phyloP scores from a whole-genome alignment of 2,797 vertebrate genomes.

The Todus mexicanus region DNA sequence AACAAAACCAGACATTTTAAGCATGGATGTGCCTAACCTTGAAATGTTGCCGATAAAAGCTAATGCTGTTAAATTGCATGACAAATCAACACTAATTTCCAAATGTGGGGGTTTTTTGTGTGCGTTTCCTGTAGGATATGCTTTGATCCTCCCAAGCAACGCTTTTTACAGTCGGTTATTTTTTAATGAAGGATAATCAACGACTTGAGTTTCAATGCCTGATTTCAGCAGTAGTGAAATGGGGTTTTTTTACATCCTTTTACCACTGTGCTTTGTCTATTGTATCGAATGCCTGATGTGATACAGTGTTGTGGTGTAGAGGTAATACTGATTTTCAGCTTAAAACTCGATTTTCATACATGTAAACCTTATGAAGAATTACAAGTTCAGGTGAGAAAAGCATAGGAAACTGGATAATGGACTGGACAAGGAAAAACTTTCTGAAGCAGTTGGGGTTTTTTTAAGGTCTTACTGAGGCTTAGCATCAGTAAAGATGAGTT shows the following conservation, averaged over 20 bases:
- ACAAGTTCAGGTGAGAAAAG: background rate
- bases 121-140: constrained; percentile 39
- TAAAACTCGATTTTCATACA: background rate
- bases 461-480: background rate
- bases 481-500: background rate
- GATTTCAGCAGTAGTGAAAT: background rate
- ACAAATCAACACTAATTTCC: constrained; percentile 76
- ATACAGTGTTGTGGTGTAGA: background rate
- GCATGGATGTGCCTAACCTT: constrained; percentile 76
- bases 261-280: background rate
- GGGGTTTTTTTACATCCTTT: background rate
- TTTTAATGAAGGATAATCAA: constrained; percentile 52
- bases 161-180: constrained; percentile 33
- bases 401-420: background rate
- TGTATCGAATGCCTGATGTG: background rate
- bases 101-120: constrained; percentile 55
- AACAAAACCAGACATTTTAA: constrained; percentile 16
- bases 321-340: background rate
- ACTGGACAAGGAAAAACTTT: background rate
- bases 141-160: constrained; percentile 55
- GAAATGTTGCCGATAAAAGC: constrained; percentile 81
- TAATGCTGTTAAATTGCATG: constrained; percentile 80
- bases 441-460: background rate
- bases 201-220: background rate
- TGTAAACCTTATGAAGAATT: background rate